Base-by-base conservation (phyloP, 1,140 invertebrate genomes). In the Elysia chlorotica region DNA sequence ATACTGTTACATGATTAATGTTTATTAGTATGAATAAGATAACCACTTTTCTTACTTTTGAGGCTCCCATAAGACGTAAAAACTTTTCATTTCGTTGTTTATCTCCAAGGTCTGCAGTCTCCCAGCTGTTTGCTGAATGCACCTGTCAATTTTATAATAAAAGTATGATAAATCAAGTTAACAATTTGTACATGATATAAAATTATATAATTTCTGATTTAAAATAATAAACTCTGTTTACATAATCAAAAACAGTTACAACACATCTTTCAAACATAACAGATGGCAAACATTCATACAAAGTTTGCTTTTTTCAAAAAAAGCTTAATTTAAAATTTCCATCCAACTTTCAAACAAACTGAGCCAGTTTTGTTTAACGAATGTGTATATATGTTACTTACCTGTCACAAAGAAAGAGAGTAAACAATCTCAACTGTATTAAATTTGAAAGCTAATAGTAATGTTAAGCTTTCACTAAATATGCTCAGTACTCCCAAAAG, bases 61-160 rank as follows among this genome's bases (percentile, higher is more conserved):
- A 74, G 33, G 83, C 85, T 23, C 85, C 85, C 85, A 87, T 85
- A 28, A 87, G 69, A 67, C 79, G 74, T 2, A 87, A 69, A 72
- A 87, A 87, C 74, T 87, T 87, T 41, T 81, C 68, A 67, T 86
- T 86, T 63, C 85, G 73, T n/a, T 83, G 77, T 63, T 80, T 77
- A 76, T 85, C 82, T 23, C 85, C 85, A 38, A 87, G 76, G 66
- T 86, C 81, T 33, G 80, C 84, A 33, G 75, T 77, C 70, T 87
- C 85, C 85, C 85, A 87, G 35, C 77, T 79, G 76, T 87, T 87
- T 19, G 83, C 81, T 30, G 84, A 84, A 66, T 81, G 81, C 35
- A 84, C 79, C 80, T 83, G 63, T 59, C 10, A 14, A 10, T 59
- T 10, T 59, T 10, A 17, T 17, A 10, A 10, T 19, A 19, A 59